Evolutionary conservation across 2,888 invertebrate species (phyloP), one percentile per base, ranked within the genome.

Genomic region (Aspidiotus destructor): DNA sequence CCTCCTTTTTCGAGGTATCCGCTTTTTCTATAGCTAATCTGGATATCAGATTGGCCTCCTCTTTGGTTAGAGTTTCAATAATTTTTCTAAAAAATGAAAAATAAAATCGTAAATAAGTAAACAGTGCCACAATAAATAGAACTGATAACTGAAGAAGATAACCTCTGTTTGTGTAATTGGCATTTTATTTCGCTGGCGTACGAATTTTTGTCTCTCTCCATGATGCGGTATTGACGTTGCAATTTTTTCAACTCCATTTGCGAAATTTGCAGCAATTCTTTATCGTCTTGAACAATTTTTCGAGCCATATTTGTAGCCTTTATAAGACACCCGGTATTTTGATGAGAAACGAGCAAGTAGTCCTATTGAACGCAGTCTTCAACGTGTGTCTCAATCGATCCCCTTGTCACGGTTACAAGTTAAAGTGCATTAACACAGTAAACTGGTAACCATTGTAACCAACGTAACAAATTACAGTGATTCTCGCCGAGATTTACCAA

Each of bases 191-290:
- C 86, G 74, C 85, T 86, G 67, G 83, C 82, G 74, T 88, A 89
- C 0, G 85, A 82, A 11, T 83, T 80, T 2, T 88, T 81, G 76
- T 90, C 89, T 70, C 86, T 85, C 76, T 92, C 89, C 88, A 91
- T 89, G 73, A 89, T 86, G 16, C 89, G 82, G 76, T 86, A 87
- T 82, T 89, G 90, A 75, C 91, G 82, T 73, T 88, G 88, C 55
- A 94, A 78, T 72, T 90, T 85, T 16, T 84, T 81, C 74, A 91
- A 80, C 76, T 94, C 90, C 42, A 44, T 42, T 62, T 62, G 61
- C 8, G 69, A 61, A 13, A 69, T 57, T 28, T 41, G 17, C 17
- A 69, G 44, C 9, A 62, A 54, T 40, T 69, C 69, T 62, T 55
- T 69, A 44, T 69, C 69, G 55, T 69, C 69, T 57, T 69, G 69